Conservation (phyloP, 30 jellyfish, hydroid and myxozoan species). For the Nemopilema nomurai region DNA sequence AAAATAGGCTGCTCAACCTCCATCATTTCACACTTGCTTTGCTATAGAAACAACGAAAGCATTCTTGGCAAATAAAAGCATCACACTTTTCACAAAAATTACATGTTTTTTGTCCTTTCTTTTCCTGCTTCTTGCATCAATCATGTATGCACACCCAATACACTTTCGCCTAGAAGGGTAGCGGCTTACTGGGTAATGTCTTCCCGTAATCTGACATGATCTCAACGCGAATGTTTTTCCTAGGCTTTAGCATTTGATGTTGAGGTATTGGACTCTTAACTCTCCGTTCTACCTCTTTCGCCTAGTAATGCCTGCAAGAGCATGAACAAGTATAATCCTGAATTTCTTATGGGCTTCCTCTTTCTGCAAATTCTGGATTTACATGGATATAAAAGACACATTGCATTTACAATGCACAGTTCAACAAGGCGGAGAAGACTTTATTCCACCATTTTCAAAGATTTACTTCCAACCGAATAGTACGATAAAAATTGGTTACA, state of each 20-base stretch:
- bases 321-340: constrained; percentile 39
- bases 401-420: constrained; percentile 39
- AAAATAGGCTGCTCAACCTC: too few species aligned
- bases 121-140: not conserved
- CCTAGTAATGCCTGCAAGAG: constrained; percentile 29
- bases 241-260: not conserved
- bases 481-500: constrained; percentile 6
- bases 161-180: constrained; percentile 3
- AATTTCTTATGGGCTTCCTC: constrained; percentile 12
- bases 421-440: constrained; percentile 46
- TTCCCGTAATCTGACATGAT: constrained; percentile 3
- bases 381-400: constrained; percentile 32
- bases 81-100: constrained; percentile 17
- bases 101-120: not conserved
- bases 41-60: constrained; percentile 7
- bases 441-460: constrained; percentile 47
- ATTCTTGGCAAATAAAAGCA: constrained; percentile 8
- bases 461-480: constrained; percentile 9
- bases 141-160: constrained; percentile 16
- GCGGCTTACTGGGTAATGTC: constrained; percentile 20
- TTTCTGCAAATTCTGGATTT: constrained; percentile 25
- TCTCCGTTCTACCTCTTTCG: not conserved
- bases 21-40: too few species aligned
- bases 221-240: not conserved
- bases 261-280: not conserved